Percentiles rank a stretch among this genome's conserved stretches.
phyloP scores from a whole-genome alignment of 2,797 vertebrate species.

The Tamandua tetradactyla region DNA sequence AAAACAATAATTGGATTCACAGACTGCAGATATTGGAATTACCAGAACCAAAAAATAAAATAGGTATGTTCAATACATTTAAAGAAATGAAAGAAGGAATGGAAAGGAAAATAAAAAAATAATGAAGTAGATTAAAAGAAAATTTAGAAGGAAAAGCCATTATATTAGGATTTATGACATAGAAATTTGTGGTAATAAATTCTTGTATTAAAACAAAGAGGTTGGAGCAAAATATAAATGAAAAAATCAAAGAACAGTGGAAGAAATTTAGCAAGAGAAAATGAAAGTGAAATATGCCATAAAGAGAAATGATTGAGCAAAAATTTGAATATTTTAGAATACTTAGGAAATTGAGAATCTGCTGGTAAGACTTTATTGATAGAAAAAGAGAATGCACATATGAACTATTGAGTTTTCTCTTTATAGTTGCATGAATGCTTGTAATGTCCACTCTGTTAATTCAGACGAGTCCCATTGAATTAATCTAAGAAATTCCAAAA shows the following conservation, averaged over 20 bases:
- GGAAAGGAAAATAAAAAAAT: not conserved
- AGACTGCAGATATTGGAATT: not conserved
- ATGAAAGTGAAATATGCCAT: not conserved
- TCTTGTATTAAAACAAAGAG: not conserved
- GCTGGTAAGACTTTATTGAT: not conserved
- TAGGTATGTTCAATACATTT: not conserved
- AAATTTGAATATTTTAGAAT: not conserved
- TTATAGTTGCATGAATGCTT: not conserved
- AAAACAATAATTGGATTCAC: not conserved
- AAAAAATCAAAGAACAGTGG: not conserved
- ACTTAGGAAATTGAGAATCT: not conserved
- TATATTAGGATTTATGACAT: not conserved
- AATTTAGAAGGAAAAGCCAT: not conserved
- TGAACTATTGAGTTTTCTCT: not conserved
- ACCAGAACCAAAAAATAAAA: not conserved
- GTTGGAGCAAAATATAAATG: not conserved
- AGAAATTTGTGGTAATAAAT: not conserved
- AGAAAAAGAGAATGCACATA: not conserved
- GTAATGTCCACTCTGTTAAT: not conserved
- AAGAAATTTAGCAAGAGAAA: not conserved
- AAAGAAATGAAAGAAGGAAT: not conserved
- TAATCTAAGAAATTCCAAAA: not conserved
- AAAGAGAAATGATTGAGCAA: not conserved
- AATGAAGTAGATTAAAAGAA: not conserved
- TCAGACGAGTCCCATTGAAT: not conserved